Conservation (phyloP, 2,888 invertebrate genomes). For the Thelaira solivaga region DNA sequence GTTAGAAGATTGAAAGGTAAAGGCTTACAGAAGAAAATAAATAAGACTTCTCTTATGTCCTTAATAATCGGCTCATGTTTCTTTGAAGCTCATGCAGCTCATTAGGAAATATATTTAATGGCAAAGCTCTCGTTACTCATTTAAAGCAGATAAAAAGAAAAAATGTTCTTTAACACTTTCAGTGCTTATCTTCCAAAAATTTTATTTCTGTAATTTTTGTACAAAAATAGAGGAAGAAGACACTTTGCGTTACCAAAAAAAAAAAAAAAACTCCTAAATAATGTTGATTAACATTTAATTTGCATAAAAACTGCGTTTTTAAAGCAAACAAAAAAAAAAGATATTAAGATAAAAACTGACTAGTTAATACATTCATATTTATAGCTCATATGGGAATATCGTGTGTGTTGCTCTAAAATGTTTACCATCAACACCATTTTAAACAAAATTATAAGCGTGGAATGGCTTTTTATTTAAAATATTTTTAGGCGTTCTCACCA, state of each 20-base stretch:
- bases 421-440: constrained; percentile 1
- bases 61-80: too few species aligned
- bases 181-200: too few species aligned
- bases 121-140: too few species aligned
- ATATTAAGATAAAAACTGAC: background rate
- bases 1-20: too few species aligned
- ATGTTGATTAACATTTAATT: constrained; percentile 62
- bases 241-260: background rate
- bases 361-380: constrained; percentile 51
- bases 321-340: constrained; percentile 3
- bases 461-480: background rate
- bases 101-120: too few species aligned
- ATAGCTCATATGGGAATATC: constrained; percentile 60
- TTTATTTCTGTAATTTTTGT: too few species aligned
- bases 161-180: too few species aligned
- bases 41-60: too few species aligned
- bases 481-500: constrained; percentile 43
- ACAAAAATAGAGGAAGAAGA: too few species aligned
- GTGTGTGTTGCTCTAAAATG: constrained; percentile 38
- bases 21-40: too few species aligned
- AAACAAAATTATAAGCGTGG: constrained; percentile 24
- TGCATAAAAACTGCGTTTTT: constrained; percentile 64
- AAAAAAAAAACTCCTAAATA: constrained; percentile 31
- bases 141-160: too few species aligned
- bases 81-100: too few species aligned